Evolutionary conservation across 2,888 invertebrate species (phyloP).

Genomic region (Prosopocoilus inquinatus): DNA sequence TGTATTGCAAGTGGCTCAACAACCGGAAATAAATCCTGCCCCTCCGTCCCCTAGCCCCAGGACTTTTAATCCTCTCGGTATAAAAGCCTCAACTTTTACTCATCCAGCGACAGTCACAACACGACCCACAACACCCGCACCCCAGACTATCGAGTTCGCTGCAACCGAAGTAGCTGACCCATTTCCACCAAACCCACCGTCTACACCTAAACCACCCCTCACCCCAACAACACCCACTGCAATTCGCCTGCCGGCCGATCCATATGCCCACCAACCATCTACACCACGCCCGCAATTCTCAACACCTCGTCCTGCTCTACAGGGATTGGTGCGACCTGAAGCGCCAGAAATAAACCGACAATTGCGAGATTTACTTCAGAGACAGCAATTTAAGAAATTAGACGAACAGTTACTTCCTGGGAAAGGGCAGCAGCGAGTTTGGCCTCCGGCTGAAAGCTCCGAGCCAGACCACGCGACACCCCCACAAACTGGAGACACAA

Average conservation of each 20-base stretch:
- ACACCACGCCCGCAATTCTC: slow-evolving; percentile 55
- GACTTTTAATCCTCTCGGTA: slow-evolving; percentile 39
- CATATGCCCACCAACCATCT: slow-evolving; percentile 56
- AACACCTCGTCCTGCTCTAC: slow-evolving; percentile 28
- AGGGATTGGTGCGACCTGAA: slow-evolving; percentile 27
- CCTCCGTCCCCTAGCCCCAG: slow-evolving; percentile 42
- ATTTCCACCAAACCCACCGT: slow-evolving; percentile 40
- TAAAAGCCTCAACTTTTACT: slow-evolving; percentile 38
- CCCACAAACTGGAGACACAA: slow-evolving; percentile 55
- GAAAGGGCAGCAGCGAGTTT: slow-evolving; percentile 53
- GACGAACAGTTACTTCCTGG: slow-evolving; percentile 49
- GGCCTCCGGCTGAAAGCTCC: slow-evolving; percentile 50
- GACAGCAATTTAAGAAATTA: slow-evolving; percentile 64
- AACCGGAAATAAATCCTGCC: slow-evolving; percentile 42
- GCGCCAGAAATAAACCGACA: slow-evolving; percentile 67
- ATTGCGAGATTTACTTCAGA: slow-evolving; percentile 75
- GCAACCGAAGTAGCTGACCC: slow-evolving; percentile 32
- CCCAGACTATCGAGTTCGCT: slow-evolving; percentile 29
- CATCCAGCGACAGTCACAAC: slow-evolving; percentile 28
- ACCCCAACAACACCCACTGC: slow-evolving; percentile 30
- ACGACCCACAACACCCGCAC: slow-evolving; percentile 29
- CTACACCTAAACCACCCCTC: slow-evolving; percentile 24
- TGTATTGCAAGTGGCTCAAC: slow-evolving; percentile 38
- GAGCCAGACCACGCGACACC: slow-evolving; percentile 34
- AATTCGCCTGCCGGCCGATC: slow-evolving; percentile 45